Evolutionary conservation across 2,888 invertebrate genomes (phyloP).

Genomic region (Helicoverpa assulta): DNA sequence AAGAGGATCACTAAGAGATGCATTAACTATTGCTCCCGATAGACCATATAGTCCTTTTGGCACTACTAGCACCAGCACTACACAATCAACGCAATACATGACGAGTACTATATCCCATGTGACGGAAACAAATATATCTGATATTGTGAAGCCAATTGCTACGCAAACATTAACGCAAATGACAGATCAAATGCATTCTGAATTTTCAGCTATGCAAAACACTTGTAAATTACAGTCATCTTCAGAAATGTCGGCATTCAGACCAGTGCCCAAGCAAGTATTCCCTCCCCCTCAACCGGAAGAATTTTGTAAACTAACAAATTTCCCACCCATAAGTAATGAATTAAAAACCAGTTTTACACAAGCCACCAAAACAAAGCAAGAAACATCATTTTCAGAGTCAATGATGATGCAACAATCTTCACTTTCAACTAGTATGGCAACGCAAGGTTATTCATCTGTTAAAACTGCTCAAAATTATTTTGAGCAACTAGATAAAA

Average conservation of each 20-base stretch:
- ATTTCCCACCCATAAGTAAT: slow-evolving; percentile 81
- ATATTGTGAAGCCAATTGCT: slow-evolving; percentile 79
- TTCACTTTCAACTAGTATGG: slow-evolving; percentile 70
- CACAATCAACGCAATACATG: slow-evolving; percentile 73
- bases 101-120: slow-evolving; percentile 67
- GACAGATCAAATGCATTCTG: slow-evolving; percentile 74
- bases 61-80: slow-evolving; percentile 85
- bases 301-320: slow-evolving; percentile 76
- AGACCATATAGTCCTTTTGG: slow-evolving; percentile 90
- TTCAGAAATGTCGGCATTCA: slow-evolving; percentile 85
- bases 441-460: slow-evolving; percentile 77
- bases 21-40: slow-evolving; percentile 92
- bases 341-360: slow-evolving; percentile 80
- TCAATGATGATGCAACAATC: slow-evolving; percentile 75
- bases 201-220: slow-evolving; percentile 81
- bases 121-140: slow-evolving; percentile 71
- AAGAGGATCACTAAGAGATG: slow-evolving; percentile 89
- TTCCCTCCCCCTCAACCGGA: slow-evolving; percentile 81
- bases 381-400: slow-evolving; percentile 75
- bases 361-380: slow-evolving; percentile 73
- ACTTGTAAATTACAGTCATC: slow-evolving; percentile 81
- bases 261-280: slow-evolving; percentile 85
- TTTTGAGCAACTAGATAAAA: slow-evolving; percentile 84
- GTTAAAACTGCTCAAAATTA: slow-evolving; percentile 83
- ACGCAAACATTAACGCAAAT: slow-evolving; percentile 77